A percentile compares a stretch with the other conserved stretches of the same genome.
phyloP scores from a whole-genome alignment of 2,888 invertebrate genomes.

The Drosophila quinaria region DNA sequence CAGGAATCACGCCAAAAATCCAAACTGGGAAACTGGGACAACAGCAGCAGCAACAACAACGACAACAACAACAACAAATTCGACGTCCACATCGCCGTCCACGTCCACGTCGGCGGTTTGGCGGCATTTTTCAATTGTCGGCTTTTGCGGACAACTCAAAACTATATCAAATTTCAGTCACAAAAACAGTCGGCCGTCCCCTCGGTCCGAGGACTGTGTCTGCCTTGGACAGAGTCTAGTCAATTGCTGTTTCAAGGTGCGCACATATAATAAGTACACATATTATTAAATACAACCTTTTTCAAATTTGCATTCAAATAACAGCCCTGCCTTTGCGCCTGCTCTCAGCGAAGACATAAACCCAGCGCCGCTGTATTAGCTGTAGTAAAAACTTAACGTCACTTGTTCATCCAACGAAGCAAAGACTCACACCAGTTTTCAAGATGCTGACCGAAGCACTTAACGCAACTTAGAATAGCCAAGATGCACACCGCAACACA shows the following conservation, averaged over 20 bases:
- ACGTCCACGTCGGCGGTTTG: conserved; percentile 65
- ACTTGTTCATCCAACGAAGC: too few species aligned
- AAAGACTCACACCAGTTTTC: too few species aligned
- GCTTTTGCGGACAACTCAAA: conserved; percentile 74
- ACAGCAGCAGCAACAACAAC: too few species aligned
- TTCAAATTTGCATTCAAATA: too few species aligned
- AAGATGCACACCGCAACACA: too few species aligned
- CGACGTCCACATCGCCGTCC: conserved; percentile 22
- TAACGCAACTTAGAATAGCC: too few species aligned
- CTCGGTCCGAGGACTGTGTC: neutral
- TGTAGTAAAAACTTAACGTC: too few species aligned
- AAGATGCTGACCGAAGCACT: too few species aligned
- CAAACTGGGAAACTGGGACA: conserved; percentile 37
- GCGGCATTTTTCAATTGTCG: conserved; percentile 71
- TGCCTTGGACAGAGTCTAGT: conserved; percentile 1
- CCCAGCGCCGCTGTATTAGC: neutral
- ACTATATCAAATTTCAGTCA: conserved; percentile 76
- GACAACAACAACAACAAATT: conserved; percentile 37
- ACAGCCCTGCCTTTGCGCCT: too few species aligned
- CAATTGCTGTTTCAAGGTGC: too few species aligned
- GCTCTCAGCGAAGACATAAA: neutral
- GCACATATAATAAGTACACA: too few species aligned
- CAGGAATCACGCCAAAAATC: conserved; percentile 31
- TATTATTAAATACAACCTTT: too few species aligned
- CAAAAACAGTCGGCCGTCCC: conserved; percentile 17